Evolutionary conservation across 2,888 invertebrate species (phyloP).

Genomic region (Thymelicus lineola): DNA sequence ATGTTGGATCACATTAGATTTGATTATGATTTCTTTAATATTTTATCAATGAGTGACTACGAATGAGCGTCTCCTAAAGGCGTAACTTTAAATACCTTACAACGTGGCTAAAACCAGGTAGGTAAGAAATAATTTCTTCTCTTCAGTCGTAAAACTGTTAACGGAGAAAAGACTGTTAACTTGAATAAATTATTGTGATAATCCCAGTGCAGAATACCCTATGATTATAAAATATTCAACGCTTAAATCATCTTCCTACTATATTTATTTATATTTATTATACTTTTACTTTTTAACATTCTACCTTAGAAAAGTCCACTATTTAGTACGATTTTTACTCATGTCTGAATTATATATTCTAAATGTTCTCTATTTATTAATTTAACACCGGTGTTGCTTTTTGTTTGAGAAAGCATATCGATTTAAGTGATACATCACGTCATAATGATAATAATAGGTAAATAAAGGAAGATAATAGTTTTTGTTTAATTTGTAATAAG

Average conservation of each 20-base stretch:
- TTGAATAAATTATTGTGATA: background rate
- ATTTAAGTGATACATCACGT: constrained; percentile 70
- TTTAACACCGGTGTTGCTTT: constrained; percentile 54
- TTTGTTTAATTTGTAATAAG: constrained; percentile 76
- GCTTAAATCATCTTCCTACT: too few species aligned
- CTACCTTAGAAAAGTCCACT: constrained; percentile 41
- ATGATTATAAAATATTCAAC: background rate
- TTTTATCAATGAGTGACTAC: too few species aligned
- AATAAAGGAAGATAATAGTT: constrained; percentile 59
- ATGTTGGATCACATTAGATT: too few species aligned
- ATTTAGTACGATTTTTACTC: constrained; percentile 31
- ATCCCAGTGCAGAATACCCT: background rate
- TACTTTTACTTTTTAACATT: constrained; percentile 23
- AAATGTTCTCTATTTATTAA: constrained; percentile 51
- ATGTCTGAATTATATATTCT: constrained; percentile 45
- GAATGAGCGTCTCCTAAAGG: too few species aligned
- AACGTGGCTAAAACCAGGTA: too few species aligned
- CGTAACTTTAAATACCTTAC: too few species aligned
- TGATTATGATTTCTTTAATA: too few species aligned
- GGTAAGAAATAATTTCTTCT: too few species aligned
- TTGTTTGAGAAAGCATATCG: constrained; percentile 73
- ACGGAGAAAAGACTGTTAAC: background rate
- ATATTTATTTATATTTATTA: background rate
- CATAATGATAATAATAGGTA: constrained; percentile 64
- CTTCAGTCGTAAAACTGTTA: too few species aligned